Percentiles rank a stretch among this genome's conserved stretches.
These are phyloP conservation scores for Agelas oroides DNA, from an alignment of 37 sponge, comb jelly and placozoan genomes.

Conservation along the genomic window DNA sequence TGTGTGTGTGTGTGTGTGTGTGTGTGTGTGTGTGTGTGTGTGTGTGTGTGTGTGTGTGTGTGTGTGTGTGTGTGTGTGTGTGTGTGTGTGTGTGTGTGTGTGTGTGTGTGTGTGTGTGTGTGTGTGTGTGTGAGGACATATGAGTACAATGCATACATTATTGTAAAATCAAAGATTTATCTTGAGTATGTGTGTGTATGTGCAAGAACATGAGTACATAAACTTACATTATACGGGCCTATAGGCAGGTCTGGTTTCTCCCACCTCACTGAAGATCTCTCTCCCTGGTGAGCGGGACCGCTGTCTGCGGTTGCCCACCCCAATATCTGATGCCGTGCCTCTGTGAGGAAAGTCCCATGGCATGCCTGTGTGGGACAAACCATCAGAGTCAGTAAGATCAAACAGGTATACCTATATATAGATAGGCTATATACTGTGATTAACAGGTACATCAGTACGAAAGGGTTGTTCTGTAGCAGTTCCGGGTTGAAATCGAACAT, in stretches of 20 bases:
- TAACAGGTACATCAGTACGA: too few relatives aligned
- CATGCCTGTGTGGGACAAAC: too few relatives aligned
- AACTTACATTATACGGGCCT: too few relatives aligned
- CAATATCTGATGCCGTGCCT: conserved; percentile 26
- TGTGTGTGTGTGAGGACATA: conserved; percentile 6
- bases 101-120: neutral
- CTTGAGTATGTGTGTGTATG: too few relatives aligned
- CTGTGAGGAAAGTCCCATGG: conserved; percentile 20
- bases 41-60: too few relatives aligned
- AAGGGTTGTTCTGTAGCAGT: too few relatives aligned
- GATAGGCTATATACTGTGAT: too few relatives aligned
- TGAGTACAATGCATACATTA: neutral
- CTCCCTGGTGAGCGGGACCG: conserved; percentile 8
- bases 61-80: neutral
- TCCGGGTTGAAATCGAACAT: too few relatives aligned
- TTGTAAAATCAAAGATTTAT: too few relatives aligned
- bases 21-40: too few relatives aligned
- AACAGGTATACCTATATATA: neutral
- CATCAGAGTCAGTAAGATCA: neutral
- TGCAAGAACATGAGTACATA: too few relatives aligned
- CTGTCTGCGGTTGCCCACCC: conserved; percentile 8
- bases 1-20: too few relatives aligned
- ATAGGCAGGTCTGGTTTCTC: neutral
- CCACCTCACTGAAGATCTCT: conserved; percentile 43
- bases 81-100: neutral